Base-by-base conservation (phyloP, 2,888 invertebrate species). In the Rhabditoides inermis region DNA sequence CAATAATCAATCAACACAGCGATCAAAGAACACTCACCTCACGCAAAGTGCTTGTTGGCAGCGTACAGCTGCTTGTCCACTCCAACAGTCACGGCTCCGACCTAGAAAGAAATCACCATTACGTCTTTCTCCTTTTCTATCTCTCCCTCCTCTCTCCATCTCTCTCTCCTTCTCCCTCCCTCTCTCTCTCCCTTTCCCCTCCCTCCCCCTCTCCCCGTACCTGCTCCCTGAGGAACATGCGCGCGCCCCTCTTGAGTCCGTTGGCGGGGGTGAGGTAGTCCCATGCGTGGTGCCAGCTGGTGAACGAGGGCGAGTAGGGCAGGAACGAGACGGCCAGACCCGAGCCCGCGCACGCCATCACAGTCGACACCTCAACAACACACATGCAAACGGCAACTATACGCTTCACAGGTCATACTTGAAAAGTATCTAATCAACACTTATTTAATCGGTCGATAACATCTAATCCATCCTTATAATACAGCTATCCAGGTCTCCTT, bases 201-300 rank as follows among this genome's bases (percentile, higher is more conserved):
- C 10, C 15, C 32, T 32, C 15, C 15, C 32, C 15, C 32, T 32
- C 32, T 10, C 32, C 7, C 12, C 20, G 3, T 3, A 58, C 59
- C 51, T 74, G 72, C 42, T 72, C 69, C 45, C 74, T 70, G 39
- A 74, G 61, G 66, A 74, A 72, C 26, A 72, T 47, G 22, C 70
- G 56, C 10, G 58, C 56, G 39, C 74, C 74, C 20, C 74, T 58
- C 48, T 62, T 62, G 42, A 73, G 58, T 40, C 69, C 70, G 28
- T 55, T 51, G 28, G 51, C 25, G 23, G 74, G 73, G 30, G 56
- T 55, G 48, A 91, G 81, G 71, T 90, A 88, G 55, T 82, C 82
- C 85, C 86, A 90, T 78, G 91, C 91, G 53, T 85, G 83, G 7
- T 84, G 77, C 91, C 91, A 92, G 47, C 82, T 83, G 1, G 79